Evolutionary conservation across 2,888 invertebrate species (phyloP).

Genomic region (Eurytoma californica): DNA sequence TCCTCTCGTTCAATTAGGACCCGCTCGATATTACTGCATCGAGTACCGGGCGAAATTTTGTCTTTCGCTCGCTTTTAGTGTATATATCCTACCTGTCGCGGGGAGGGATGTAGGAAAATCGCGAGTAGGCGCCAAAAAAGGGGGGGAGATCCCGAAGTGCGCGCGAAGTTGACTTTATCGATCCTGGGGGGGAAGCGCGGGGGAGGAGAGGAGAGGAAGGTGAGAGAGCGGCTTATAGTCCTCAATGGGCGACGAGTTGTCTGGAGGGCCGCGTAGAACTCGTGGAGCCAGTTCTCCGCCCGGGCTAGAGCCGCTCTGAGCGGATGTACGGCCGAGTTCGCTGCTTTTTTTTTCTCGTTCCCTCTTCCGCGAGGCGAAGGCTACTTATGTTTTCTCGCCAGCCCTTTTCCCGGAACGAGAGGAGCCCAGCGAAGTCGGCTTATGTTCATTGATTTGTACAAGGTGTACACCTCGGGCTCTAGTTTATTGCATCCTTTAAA

Average conservation of each 20-base stretch:
- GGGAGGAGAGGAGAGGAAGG: neutral
- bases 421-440: no score
- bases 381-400: no score
- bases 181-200: slow-evolving; percentile 24
- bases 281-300: slow-evolving; percentile 15
- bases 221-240: slow-evolving; percentile 22
- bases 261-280: slow-evolving; percentile 10
- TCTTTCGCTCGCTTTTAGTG: no score
- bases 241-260: slow-evolving; percentile 44
- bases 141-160: slow-evolving; percentile 8
- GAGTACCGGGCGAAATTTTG: no score
- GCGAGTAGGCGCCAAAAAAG: neutral
- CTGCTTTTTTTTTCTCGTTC: no score
- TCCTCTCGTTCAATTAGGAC: slow-evolving; percentile 38
- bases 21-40: slow-evolving; percentile 18
- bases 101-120: no score
- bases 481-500: no score
- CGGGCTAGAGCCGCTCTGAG: neutral
- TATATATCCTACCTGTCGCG: no score
- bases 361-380: no score
- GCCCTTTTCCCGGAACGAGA: no score
- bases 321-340: neutral
- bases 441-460: no score
- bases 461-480: no score
- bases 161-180: slow-evolving; percentile 51